These are phyloP conservation scores for Mixornis gularis DNA, from an alignment of 2,113 vertebrate genomes.

Conservation along the genomic window DNA sequence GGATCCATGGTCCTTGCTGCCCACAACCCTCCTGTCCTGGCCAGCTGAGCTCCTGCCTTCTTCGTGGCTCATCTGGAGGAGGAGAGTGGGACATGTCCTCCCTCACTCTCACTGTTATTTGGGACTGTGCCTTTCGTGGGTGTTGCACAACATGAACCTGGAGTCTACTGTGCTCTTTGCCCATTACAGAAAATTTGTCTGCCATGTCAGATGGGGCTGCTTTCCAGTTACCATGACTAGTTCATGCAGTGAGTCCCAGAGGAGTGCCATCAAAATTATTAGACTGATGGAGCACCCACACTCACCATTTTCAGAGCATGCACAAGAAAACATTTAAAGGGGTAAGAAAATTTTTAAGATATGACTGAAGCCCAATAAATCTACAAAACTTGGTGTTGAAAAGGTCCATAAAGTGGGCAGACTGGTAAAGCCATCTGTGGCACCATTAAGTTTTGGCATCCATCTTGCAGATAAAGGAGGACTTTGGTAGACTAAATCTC, in stretches of 20 bases:
- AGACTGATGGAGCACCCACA: not conserved
- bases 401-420: not conserved
- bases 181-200: not conserved
- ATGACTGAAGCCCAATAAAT: not conserved
- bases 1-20: not conserved
- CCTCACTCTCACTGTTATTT: not conserved
- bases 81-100: not conserved
- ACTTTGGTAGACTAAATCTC: not conserved
- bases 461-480: not conserved
- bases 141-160: fast-evolving
- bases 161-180: not conserved
- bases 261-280: not conserved
- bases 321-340: not conserved
- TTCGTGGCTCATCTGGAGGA: fast-evolving
- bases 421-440: not conserved
- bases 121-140: not conserved
- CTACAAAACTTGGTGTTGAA: not conserved
- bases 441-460: not conserved
- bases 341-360: not conserved
- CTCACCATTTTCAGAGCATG: not conserved
- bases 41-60: not conserved
- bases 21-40: fast-evolving
- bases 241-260: not conserved
- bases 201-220: not conserved
- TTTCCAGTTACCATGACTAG: not conserved